These are phyloP conservation scores for Epicampocera succincta DNA, from an alignment of 2,888 invertebrate genomes.

Conservation along the genomic window DNA sequence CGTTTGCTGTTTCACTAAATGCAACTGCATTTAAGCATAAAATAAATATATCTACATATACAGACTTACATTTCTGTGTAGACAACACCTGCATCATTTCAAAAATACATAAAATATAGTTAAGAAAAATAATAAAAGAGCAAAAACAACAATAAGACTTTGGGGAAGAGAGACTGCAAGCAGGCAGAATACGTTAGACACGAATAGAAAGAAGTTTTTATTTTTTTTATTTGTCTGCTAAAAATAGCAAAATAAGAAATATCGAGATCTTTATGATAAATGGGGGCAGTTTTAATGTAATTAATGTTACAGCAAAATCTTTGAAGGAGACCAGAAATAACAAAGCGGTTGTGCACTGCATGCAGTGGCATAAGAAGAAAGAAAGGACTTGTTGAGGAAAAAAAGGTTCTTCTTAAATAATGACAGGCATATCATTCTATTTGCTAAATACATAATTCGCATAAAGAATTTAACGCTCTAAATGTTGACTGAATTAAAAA, in stretches of 20 bases:
- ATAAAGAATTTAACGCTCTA: no score
- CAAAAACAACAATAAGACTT: constrained; percentile 13
- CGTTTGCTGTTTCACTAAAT: constrained; percentile 22
- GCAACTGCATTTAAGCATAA: constrained; percentile 46
- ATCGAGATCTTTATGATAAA: constrained; percentile 30
- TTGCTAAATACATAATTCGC: no score
- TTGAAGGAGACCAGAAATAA: neutral
- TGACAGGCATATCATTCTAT: no score
- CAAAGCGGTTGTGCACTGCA: neutral
- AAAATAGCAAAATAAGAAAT: constrained; percentile 1
- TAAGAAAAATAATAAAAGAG: neutral
- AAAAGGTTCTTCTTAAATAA: no score
- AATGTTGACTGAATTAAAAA: no score
- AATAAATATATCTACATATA: constrained; percentile 46
- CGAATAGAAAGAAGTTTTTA: constrained; percentile 16
- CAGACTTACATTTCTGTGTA: constrained; percentile 46
- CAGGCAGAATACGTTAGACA: neutral
- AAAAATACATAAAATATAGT: constrained; percentile 50
- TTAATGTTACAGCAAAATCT: constrained; percentile 1
- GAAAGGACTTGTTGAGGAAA: no score
- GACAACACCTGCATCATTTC: constrained; percentile 69
- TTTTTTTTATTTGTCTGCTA: constrained; percentile 2
- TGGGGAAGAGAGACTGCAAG: constrained; percentile 16
- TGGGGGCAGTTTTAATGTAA: constrained; percentile 15
- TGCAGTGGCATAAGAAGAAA: no score